phyloP scores from a whole-genome alignment of 1,140 invertebrate genomes.

The Aphidius gifuensis region DNA sequence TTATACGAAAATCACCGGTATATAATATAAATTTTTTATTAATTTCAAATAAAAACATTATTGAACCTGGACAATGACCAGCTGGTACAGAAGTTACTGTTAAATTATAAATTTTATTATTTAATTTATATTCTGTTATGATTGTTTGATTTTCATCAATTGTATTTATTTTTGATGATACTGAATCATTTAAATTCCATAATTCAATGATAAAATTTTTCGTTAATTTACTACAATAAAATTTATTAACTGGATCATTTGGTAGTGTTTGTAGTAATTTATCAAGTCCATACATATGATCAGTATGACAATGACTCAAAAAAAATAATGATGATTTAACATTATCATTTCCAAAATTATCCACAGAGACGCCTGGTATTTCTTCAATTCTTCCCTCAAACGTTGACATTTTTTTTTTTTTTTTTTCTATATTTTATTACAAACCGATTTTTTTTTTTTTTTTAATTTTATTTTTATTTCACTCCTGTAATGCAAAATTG shows the following conservation, averaged over 20 bases:
- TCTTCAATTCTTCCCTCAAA: slow-evolving; percentile 62
- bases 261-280: slow-evolving; percentile 36
- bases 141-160: slow-evolving; percentile 33
- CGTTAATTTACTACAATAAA: slow-evolving; percentile 46
- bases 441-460: slow-evolving; percentile 7
- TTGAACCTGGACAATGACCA: slow-evolving; percentile 70
- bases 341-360: slow-evolving; percentile 59
- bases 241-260: slow-evolving; percentile 26
- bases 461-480: slow-evolving; percentile 8
- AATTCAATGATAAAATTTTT: slow-evolving; percentile 39
- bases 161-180: slow-evolving; percentile 13
- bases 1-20: slow-evolving; percentile 70
- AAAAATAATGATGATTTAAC: slow-evolving; percentile 60
- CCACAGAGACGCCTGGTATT: slow-evolving; percentile 62
- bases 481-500: slow-evolving; percentile 37
- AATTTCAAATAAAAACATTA: slow-evolving; percentile 70
- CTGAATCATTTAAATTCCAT: neutral
- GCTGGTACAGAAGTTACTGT: slow-evolving; percentile 63
- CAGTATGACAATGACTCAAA: slow-evolving; percentile 65
- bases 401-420: slow-evolving; percentile 55
- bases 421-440: slow-evolving; percentile 35
- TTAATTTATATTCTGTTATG: slow-evolving; percentile 28
- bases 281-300: slow-evolving; percentile 65
- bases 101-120: slow-evolving; percentile 30
- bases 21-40: slow-evolving; percentile 57